A percentile compares a stretch with the other conserved stretches of the same genome.
Evolutionary conservation across 2,888 invertebrate species (phyloP).

Genomic region (Pammene fasciana): DNA sequence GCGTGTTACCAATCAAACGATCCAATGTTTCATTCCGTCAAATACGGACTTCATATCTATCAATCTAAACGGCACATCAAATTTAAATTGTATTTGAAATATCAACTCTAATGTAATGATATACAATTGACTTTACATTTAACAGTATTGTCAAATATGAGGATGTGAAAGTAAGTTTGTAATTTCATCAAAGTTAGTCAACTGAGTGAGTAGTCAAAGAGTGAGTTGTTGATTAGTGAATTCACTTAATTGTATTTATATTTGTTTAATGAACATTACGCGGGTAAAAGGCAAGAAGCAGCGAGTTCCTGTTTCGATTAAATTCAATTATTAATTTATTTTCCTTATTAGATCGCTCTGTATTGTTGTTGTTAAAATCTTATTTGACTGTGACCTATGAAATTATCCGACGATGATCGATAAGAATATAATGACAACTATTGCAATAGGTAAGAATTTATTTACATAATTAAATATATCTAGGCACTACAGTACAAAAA

Average conservation of each 20-base stretch:
- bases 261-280: not conserved
- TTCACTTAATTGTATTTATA: not conserved
- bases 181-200: constrained; percentile 13
- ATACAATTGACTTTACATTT: not conserved
- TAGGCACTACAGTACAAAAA: no score
- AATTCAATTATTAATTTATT: no score
- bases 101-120: not conserved
- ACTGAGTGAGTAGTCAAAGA: constrained; percentile 13
- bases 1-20: constrained; percentile 5
- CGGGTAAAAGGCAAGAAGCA: no score
- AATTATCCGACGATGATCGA: no score
- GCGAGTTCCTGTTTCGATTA: no score
- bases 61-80: not conserved
- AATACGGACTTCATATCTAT: not conserved
- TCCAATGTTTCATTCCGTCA: constrained; percentile 6
- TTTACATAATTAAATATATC: no score
- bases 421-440: no score
- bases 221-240: constrained; percentile 2
- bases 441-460: no score
- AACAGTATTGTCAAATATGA: not conserved
- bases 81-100: not conserved
- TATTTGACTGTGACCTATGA: no score
- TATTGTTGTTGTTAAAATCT: no score
- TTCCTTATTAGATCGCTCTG: no score
- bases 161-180: not conserved